Conservation (phyloP, 2,888 invertebrate species). For the Metallyticus violacea region DNA sequence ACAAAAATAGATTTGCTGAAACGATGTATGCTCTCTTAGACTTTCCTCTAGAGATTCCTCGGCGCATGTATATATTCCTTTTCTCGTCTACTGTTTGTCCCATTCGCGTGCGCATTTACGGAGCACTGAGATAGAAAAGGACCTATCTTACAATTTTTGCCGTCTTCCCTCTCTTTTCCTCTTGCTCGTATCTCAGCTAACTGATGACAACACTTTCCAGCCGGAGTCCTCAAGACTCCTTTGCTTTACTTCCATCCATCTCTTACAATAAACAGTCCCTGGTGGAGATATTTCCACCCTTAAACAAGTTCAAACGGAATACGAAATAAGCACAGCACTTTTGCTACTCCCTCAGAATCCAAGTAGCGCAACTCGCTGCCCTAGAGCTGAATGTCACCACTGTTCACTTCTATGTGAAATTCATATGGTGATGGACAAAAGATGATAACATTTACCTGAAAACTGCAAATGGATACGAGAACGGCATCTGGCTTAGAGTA, state of each 20-base stretch:
- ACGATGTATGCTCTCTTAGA: background rate
- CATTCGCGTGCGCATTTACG: background rate
- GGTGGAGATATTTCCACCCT: constrained; percentile 2
- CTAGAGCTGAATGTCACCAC: background rate
- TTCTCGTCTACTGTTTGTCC: too few relatives aligned
- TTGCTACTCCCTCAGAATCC: background rate
- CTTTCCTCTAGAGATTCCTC: background rate
- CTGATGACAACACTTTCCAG: background rate
- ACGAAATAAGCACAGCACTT: constrained; percentile 19
- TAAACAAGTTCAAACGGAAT: constrained; percentile 27
- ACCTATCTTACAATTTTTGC: too few relatives aligned
- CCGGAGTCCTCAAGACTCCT: too few relatives aligned
- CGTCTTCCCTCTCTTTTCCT: too few relatives aligned
- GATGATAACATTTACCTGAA: background rate
- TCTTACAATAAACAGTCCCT: constrained; percentile 5
- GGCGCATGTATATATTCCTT: background rate
- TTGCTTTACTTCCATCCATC: background rate
- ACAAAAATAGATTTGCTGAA: background rate
- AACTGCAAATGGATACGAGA: background rate
- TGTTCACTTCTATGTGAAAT: background rate
- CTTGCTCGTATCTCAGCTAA: background rate
- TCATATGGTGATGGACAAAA: too few relatives aligned
- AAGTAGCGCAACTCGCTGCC: background rate
- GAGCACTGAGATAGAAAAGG: background rate
- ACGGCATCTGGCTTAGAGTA: too few relatives aligned